Conservation (phyloP, 1,140 invertebrate species). For the Akabosia matsudoensis region DNA sequence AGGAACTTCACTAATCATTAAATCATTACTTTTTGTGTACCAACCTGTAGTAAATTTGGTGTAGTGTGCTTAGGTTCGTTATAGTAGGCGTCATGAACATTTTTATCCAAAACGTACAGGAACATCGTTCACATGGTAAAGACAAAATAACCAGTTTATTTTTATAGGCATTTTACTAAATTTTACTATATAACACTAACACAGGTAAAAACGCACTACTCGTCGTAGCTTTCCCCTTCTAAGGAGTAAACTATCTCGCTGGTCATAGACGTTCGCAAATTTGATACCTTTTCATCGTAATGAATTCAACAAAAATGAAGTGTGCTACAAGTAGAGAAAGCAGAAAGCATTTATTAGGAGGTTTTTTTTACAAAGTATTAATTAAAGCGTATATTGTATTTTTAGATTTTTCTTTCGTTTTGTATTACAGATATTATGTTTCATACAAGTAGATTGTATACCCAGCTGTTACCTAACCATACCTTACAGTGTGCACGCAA, state of each 20-base stretch:
- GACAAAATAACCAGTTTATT: neutral
- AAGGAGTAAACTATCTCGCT: neutral
- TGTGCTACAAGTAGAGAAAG: neutral
- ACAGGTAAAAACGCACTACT: neutral
- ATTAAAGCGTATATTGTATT: no score
- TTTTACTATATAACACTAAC: neutral
- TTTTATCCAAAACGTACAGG: no score
- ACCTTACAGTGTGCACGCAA: no score
- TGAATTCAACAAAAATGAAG: neutral
- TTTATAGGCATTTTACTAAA: neutral
- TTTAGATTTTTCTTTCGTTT: neutral
- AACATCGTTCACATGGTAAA: neutral
- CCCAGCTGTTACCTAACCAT: no score
- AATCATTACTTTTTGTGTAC: neutral
- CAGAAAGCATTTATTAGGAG: no score
- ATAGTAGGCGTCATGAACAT: no score
- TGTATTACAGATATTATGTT: no score
- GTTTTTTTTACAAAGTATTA: no score
- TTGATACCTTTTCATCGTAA: neutral
- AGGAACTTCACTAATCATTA: neutral
- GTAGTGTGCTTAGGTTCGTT: no score
- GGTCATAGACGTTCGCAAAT: neutral
- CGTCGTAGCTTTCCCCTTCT: neutral
- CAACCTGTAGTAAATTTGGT: constrained; percentile 3
- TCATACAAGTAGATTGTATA: no score